Evolutionary conservation across 2,113 vertebrate genomes (phyloP), one percentile per base, ranked within the genome.

Genomic region (Petroica traversi): DNA sequence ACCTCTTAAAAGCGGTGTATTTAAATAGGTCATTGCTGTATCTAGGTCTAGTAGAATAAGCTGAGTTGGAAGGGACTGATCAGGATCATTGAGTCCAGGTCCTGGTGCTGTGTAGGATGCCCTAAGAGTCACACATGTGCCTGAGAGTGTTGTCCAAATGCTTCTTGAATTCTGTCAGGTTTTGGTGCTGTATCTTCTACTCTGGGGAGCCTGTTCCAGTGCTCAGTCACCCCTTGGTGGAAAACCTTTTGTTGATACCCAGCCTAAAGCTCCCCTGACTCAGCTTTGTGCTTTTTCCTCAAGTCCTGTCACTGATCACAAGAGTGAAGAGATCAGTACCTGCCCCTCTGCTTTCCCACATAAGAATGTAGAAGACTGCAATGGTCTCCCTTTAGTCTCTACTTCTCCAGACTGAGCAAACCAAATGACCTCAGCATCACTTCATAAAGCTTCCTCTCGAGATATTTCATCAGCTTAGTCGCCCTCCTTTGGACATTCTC

Each of bases 331-430:
- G 14, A 41, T 63, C 5, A 1, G 6, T 61, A 34, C 20, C 14
- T 68, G 34, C 22, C 22, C 9, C 34, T 62, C 22, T 0, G 1
- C 18, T 48, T 68, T 40, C 25, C n/a, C 5, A 18, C 8, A 2
- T 13, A 20, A 61, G 46, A 67, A 31, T 19, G 3, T 25, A 26
- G 38, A 52, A 48, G 40, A 34, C 55, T 61, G 19, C 19, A 55
- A 0, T 46, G 46, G 10, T 76, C 14, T 75, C 31, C 25, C 2
- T 4, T 34, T 25, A 54, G 40, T 54, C 29, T 61, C n/a, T 4
- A 38, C 14, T 34, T 12, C 17, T 80, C 8, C 22, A 68, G 20
- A 25, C 40, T 89, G 54, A 68, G 11, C 17, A 68, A 20, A 82
- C 28, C 29, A 61, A 68, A 40, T 68, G 3, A 68, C 40, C 34